Conservation (phyloP, 1,140 invertebrate species). For the Temnothorax curvispinosus region DNA sequence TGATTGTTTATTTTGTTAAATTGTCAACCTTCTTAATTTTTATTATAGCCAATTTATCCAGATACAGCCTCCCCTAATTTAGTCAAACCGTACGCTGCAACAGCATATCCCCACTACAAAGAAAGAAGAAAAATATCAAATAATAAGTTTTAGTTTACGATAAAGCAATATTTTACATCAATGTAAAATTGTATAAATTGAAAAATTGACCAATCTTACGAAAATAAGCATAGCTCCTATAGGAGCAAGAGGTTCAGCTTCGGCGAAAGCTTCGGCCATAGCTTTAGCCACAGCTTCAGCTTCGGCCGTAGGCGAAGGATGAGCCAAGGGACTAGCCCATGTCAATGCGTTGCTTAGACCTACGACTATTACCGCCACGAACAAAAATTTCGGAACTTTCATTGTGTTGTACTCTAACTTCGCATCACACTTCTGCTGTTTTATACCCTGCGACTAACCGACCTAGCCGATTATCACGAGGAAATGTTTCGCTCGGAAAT, state of each 20-base stretch:
- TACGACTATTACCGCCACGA: neutral
- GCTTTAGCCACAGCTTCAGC: neutral
- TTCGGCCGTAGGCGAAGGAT: neutral
- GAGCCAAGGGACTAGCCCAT: neutral
- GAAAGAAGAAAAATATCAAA: neutral
- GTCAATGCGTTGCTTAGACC: neutral
- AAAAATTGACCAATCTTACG: neutral
- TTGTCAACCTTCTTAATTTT: no score
- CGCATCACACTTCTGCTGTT: neutral
- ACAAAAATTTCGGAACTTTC: neutral
- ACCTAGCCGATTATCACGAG: no score
- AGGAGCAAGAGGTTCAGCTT: neutral
- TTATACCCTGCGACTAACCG: neutral
- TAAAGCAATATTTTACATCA: neutral
- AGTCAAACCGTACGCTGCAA: no score
- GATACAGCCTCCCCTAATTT: no score
- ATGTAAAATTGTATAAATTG: neutral
- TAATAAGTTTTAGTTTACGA: neutral
- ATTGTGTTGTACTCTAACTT: neutral
- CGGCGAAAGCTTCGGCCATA: neutral
- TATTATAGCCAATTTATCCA: no score
- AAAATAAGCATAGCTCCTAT: neutral
- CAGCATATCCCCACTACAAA: no score
- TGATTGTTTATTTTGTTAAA: neutral
- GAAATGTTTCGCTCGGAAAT: no score